Evolutionary conservation across 2,888 invertebrate species (phyloP).

Genomic region (Salticus scenicus): DNA sequence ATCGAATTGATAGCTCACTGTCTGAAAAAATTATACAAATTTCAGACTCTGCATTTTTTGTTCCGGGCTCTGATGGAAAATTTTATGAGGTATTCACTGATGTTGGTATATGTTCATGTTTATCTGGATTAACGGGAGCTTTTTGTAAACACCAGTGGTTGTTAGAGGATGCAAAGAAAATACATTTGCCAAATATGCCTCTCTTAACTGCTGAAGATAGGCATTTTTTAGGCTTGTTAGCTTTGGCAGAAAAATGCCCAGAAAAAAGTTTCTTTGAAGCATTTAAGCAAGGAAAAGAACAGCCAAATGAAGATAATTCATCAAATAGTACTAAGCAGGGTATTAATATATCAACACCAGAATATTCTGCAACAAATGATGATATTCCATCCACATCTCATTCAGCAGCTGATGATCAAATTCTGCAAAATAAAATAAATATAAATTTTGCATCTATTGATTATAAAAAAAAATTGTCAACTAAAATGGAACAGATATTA

Average conservation of each 20-base stretch:
- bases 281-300: no score
- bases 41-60: not conserved
- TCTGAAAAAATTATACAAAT: not conserved
- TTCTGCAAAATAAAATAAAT: not conserved
- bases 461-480: not conserved
- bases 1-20: not conserved
- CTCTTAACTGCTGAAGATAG: not conserved
- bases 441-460: not conserved
- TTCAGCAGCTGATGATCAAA: not conserved
- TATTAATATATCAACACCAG: not conserved
- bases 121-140: not conserved
- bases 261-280: not conserved
- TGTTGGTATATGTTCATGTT: slow-evolving; percentile 9
- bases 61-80: not conserved
- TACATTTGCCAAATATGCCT: not conserved
- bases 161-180: not conserved
- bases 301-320: not conserved
- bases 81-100: not conserved
- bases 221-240: not conserved
- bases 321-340: not conserved
- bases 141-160: slow-evolving; percentile 35
- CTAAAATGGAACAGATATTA: not conserved
- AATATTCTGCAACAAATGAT: not conserved
- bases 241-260: not conserved
- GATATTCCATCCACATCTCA: not conserved